These are phyloP conservation scores for Chelmon rostratus DNA, from an alignment of 2,797 vertebrate species.

Conservation along the genomic window DNA sequence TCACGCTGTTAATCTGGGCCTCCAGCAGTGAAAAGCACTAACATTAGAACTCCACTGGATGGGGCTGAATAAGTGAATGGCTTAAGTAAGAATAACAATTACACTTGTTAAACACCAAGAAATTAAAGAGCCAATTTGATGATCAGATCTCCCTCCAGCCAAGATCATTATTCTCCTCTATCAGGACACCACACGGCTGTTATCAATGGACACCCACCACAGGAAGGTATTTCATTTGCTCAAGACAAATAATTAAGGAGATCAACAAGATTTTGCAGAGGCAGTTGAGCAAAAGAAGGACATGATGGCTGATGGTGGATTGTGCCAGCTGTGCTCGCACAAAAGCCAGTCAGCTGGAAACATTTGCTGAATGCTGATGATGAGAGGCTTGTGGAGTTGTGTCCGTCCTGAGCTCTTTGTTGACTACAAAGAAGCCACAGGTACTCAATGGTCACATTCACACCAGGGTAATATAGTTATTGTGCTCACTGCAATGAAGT, in stretches of 20 bases:
- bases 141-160: conserved; percentile 20
- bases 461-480: neutral
- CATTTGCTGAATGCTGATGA: neutral
- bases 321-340: neutral
- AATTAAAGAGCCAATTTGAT: conserved; percentile 41
- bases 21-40: conserved; percentile 14
- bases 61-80: conserved; percentile 26
- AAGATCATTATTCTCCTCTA: conserved; percentile 27
- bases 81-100: conserved; percentile 32
- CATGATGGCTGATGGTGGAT: conserved; percentile 12
- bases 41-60: conserved; percentile 1
- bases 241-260: conserved; percentile 22
- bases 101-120: conserved; percentile 42
- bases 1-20: conserved; percentile 1
- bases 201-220: conserved; percentile 25
- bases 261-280: conserved; percentile 23
- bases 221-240: conserved; percentile 22
- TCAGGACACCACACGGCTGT: conserved; percentile 22
- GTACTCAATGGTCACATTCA: neutral
- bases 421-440: neutral
- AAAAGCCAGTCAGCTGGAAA: neutral
- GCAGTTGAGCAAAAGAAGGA: neutral
- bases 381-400: neutral
- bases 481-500: neutral
- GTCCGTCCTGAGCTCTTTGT: neutral